Percentiles rank a stretch among this genome's conserved stretches.
These are phyloP conservation scores for Anthoptus insignis DNA, from an alignment of 2,888 invertebrate genomes.

Conservation along the genomic window DNA sequence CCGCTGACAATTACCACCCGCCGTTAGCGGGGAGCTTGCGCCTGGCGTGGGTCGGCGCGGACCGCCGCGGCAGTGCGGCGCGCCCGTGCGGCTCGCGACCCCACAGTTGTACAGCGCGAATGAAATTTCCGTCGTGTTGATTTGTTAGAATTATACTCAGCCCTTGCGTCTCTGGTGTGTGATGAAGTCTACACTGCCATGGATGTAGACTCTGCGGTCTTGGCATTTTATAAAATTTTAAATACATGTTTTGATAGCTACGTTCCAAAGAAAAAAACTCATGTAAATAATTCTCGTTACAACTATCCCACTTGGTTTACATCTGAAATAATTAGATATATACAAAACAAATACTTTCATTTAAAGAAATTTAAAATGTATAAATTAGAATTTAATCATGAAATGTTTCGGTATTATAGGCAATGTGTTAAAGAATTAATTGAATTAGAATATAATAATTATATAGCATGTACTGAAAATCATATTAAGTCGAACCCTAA, in stretches of 20 bases:
- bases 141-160: neutral
- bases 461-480: neutral
- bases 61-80: neutral
- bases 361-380: slow-evolving; percentile 11
- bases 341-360: slow-evolving; percentile 13
- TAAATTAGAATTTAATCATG: slow-evolving; percentile 13
- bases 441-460: slow-evolving; percentile 1
- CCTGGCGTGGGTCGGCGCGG: neutral
- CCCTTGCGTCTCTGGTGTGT: neutral
- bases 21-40: neutral
- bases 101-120: neutral
- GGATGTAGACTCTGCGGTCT: neutral
- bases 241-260: neutral
- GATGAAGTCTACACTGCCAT: neutral
- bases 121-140: neutral
- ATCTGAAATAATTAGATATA: slow-evolving; percentile 2
- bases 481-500: slow-evolving; percentile 16
- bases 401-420: slow-evolving; percentile 24
- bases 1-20: neutral
- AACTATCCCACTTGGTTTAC: slow-evolving; percentile 10
- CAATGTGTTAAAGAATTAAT: slow-evolving; percentile 14
- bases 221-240: neutral
- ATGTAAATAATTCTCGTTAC: neutral
- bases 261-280: neutral
- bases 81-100: neutral